A percentile compares a stretch with the other conserved stretches of the same genome.
Conservation (phyloP, 2,113 vertebrate species). For the Xenotilapia flavipinnis region DNA sequence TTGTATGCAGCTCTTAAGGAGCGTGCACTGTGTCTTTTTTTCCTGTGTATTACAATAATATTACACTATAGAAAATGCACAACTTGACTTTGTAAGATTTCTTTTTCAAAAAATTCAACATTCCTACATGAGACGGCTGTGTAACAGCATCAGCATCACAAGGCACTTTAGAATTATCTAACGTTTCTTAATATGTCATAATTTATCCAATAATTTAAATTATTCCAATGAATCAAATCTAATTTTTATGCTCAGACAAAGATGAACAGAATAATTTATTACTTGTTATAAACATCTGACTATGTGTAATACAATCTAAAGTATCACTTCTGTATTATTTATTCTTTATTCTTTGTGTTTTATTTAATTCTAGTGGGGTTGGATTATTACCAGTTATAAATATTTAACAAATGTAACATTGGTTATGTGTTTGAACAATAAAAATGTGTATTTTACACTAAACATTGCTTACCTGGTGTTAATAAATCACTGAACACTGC, state of each 20-base stretch:
- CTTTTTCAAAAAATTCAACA: background rate
- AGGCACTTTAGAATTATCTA: background rate
- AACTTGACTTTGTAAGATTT: background rate
- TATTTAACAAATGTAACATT: background rate
- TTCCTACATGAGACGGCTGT: accelerated
- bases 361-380: accelerated
- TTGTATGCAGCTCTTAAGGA: background rate
- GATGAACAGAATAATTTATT: background rate
- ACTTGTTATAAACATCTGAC: background rate
- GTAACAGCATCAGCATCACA: background rate
- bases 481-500: background rate
- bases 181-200: background rate
- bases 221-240: background rate
- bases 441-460: background rate
- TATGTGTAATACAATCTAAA: background rate
- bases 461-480: accelerated
- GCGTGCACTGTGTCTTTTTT: background rate
- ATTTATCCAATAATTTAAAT: background rate
- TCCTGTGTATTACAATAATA: accelerated
- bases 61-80: background rate
- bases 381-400: background rate
- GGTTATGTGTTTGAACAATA: background rate
- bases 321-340: background rate
- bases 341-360: background rate
- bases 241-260: background rate